These are phyloP conservation scores for Cottus gobio DNA, from an alignment of 2,113 vertebrate species.

Conservation along the genomic window DNA sequence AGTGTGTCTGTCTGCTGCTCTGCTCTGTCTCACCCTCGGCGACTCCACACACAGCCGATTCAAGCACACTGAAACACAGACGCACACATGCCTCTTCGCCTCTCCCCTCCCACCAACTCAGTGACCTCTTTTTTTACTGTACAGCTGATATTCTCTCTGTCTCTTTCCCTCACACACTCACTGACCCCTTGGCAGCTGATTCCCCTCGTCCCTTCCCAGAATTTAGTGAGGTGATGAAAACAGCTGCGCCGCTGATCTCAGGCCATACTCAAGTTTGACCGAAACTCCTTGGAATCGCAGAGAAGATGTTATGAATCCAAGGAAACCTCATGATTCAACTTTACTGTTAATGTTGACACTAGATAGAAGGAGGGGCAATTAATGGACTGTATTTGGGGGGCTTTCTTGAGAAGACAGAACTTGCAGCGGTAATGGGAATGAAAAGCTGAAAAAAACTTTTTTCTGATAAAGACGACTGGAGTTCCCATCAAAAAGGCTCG, in stretches of 20 bases:
- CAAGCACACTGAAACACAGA: slow-evolving; percentile 9
- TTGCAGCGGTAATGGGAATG: background rate
- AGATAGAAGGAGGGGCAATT: background rate
- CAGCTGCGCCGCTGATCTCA: slow-evolving; percentile 58
- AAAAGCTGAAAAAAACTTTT: background rate
- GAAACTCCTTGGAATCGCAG: slow-evolving; percentile 40
- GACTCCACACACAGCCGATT: slow-evolving; percentile 28
- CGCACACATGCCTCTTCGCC: slow-evolving; percentile 15
- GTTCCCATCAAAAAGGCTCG: slow-evolving; percentile 34
- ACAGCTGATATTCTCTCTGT: slow-evolving; percentile 51
- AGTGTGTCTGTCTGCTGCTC: slow-evolving; percentile 45
- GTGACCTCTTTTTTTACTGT: slow-evolving; percentile 62
- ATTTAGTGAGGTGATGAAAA: slow-evolving; percentile 57
- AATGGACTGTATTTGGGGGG: background rate
- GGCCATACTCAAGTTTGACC: slow-evolving; percentile 36
- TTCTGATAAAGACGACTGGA: slow-evolving; percentile 19
- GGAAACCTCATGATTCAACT: slow-evolving; percentile 30
- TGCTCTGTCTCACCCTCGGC: slow-evolving; percentile 34
- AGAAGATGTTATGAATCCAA: slow-evolving; percentile 33
- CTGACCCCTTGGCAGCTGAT: slow-evolving; percentile 66
- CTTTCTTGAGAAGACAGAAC: background rate
- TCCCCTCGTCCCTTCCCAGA: slow-evolving; percentile 48
- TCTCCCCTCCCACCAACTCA: slow-evolving; percentile 46
- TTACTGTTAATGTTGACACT: background rate
- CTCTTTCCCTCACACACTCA: slow-evolving; percentile 41